Conservation (phyloP, 2,113 vertebrate genomes). For the Spea bombifrons region DNA sequence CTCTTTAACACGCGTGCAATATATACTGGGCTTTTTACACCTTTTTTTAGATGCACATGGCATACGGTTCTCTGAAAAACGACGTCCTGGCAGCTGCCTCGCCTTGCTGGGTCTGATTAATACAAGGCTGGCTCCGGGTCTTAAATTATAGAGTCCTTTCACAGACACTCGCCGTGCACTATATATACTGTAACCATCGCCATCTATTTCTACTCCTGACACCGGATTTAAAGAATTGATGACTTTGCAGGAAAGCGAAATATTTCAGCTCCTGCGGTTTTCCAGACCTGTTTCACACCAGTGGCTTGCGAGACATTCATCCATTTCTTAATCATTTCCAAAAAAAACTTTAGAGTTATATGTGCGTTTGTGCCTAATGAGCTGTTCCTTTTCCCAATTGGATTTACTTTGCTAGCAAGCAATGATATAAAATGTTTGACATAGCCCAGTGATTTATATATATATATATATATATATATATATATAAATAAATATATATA, state of each 20-base stretch:
- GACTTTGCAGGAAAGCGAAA: conserved; percentile 24
- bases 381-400: neutral
- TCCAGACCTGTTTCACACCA: conserved; percentile 29
- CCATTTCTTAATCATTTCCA: neutral
- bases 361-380: neutral
- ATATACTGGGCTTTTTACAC: too few species aligned
- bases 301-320: neutral
- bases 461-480: neutral
- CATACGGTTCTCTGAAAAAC: neutral
- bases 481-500: neutral
- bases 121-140: neutral
- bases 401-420: neutral
- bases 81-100: neutral
- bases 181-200: neutral
- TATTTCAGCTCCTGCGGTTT: conserved; percentile 28
- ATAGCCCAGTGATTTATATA: neutral
- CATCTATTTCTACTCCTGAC: conserved; percentile 17
- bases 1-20: too few species aligned
- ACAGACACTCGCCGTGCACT: neutral
- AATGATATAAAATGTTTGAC: conserved; percentile 18
- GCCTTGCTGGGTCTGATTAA: neutral
- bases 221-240: conserved; percentile 19
- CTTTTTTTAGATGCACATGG: too few species aligned
- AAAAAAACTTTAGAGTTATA: neutral
- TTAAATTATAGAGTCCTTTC: neutral